Conservation (phyloP, 2,888 invertebrate species). For the Griposia aprilina region DNA sequence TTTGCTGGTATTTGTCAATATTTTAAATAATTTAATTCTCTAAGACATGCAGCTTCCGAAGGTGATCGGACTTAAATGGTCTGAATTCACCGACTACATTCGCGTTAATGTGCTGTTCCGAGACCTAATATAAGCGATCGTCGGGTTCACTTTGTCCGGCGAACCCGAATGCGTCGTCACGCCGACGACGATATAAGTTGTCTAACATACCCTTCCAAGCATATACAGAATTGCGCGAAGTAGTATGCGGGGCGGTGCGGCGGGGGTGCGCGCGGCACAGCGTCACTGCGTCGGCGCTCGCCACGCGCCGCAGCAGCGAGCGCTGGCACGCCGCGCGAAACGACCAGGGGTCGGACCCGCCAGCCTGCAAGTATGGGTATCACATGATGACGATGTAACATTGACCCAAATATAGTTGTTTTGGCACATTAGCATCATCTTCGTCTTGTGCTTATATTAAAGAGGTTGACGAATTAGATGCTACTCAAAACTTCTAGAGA, state of each 20-base stretch:
- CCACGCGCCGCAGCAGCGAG: conserved; percentile 87
- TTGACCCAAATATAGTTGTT: background rate
- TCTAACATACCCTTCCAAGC: conserved; percentile 88
- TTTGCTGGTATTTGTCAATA: background rate
- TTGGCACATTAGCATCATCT: background rate
- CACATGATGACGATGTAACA: too few relatives aligned
- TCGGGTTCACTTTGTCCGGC: background rate
- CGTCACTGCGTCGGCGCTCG: conserved; percentile 89
- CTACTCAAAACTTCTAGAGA: background rate
- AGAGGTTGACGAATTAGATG: background rate
- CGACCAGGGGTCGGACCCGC: conserved; percentile 90
- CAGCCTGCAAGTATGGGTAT: conserved; percentile 77
- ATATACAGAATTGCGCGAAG: conserved; percentile 93
- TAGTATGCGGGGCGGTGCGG: conserved; percentile 91
- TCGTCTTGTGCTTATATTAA: background rate
- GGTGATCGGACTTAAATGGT: background rate
- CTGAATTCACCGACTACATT: background rate
- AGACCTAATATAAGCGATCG: background rate
- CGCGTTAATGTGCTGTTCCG: background rate
- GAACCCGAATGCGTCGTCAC: background rate
- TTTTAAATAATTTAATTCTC: background rate
- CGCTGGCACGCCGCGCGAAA: conserved; percentile 89
- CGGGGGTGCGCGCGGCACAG: conserved; percentile 85
- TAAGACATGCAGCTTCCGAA: background rate
- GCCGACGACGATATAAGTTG: too few relatives aligned